These are phyloP conservation scores for Callorhinus ursinus DNA, from an alignment of 2,113 vertebrate genomes.

Conservation along the genomic window DNA sequence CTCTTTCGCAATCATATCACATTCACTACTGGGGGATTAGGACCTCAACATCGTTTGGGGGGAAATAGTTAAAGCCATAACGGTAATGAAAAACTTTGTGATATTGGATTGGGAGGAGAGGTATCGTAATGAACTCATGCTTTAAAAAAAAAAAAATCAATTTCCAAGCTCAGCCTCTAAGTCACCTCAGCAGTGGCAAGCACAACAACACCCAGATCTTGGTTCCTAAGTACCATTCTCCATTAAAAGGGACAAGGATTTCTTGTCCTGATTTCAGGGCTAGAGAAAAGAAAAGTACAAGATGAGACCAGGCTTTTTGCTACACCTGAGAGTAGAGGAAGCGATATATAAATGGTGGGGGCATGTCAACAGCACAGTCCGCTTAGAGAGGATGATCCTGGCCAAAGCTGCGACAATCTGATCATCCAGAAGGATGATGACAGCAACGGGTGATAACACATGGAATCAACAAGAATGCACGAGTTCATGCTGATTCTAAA, in stretches of 20 bases:
- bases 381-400: neutral
- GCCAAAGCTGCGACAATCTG: neutral
- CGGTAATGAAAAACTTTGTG: neutral
- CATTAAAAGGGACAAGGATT: neutral
- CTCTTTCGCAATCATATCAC: neutral
- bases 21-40: neutral
- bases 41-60: neutral
- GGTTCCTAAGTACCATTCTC: neutral
- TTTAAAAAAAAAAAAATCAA: neutral
- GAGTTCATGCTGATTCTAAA: neutral
- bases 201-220: neutral
- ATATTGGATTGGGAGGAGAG: neutral
- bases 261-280: neutral
- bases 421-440: neutral
- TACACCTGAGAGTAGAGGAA: neutral
- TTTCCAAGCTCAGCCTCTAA: neutral
- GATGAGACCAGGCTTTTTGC: neutral
- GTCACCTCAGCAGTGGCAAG: neutral
- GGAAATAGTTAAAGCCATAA: neutral
- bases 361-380: no score
- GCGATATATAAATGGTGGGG: neutral
- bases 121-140: neutral
- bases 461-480: neutral
- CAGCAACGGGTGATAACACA: neutral
- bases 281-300: neutral